Percentiles rank a stretch among this genome's conserved stretches.
Conservation (phyloP, 53 echinoderm and acorn worm species). For the Apostichopus leukothele region DNA sequence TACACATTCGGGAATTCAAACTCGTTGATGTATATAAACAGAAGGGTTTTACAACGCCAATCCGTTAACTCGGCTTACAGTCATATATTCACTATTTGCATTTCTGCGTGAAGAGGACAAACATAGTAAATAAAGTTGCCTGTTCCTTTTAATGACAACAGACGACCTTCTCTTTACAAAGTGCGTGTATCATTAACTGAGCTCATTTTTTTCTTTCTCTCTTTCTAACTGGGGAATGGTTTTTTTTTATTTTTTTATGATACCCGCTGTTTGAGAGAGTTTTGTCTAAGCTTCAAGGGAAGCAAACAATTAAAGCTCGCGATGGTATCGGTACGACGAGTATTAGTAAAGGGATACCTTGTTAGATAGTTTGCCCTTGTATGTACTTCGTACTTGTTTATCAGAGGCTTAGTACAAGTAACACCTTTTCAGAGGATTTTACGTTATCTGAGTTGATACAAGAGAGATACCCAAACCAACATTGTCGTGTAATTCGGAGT, state of each 20-base stretch:
- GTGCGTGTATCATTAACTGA: background rate
- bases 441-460: constrained; percentile 11
- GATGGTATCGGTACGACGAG: background rate
- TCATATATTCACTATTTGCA: background rate
- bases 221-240: background rate
- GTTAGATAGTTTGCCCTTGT: background rate
- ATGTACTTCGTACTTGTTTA: constrained; percentile 36
- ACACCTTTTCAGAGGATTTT: background rate
- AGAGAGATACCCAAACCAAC: background rate
- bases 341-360: background rate
- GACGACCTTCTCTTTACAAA: background rate
- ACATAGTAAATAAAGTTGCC: background rate
- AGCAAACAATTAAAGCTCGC: background rate
- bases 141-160: background rate
- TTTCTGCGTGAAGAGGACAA: background rate
- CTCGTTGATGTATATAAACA: too few relatives aligned
- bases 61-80: too few relatives aligned
- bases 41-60: too few relatives aligned
- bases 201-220: background rate
- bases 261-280: background rate
- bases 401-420: constrained; percentile 12
- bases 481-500: constrained; percentile 24
- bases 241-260: background rate
- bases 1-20: too few relatives aligned
- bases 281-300: background rate